phyloP scores from a whole-genome alignment of 2,797 vertebrate species.

The Clarias platycephalus region DNA sequence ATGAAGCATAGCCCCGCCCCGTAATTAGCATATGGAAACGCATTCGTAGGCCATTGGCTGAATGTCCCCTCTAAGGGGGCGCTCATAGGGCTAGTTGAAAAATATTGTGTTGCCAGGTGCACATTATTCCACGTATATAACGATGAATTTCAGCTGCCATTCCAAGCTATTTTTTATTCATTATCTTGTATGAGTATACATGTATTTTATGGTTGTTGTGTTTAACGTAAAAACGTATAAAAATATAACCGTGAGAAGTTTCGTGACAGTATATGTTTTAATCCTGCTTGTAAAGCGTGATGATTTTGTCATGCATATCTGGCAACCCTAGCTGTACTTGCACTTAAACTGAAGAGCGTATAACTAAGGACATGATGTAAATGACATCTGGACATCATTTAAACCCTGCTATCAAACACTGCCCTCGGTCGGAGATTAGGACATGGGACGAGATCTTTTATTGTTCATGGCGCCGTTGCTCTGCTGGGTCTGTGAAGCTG shows the following conservation, averaged over 20 bases:
- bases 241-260: background rate
- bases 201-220: background rate
- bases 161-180: background rate
- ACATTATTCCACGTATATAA: background rate
- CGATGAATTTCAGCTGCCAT: accelerated
- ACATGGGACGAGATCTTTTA: constrained; percentile 45
- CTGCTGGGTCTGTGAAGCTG: constrained; percentile 35
- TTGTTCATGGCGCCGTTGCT: constrained; percentile 34
- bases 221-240: background rate
- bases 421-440: background rate
- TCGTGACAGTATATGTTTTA: background rate
- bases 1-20: background rate
- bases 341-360: constrained; percentile 23
- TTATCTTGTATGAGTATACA: background rate
- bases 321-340: constrained; percentile 5
- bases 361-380: constrained; percentile 15
- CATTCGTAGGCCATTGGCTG: constrained; percentile 30
- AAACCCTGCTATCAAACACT: background rate
- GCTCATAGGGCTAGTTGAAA: background rate
- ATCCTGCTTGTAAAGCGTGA: background rate
- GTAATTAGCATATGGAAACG: constrained; percentile 29
- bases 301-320: background rate
- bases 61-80: background rate
- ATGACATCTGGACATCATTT: constrained; percentile 9
- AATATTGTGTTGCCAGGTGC: background rate